Conservation (phyloP, 2,888 invertebrate genomes). For the Hedychridium roseum region DNA sequence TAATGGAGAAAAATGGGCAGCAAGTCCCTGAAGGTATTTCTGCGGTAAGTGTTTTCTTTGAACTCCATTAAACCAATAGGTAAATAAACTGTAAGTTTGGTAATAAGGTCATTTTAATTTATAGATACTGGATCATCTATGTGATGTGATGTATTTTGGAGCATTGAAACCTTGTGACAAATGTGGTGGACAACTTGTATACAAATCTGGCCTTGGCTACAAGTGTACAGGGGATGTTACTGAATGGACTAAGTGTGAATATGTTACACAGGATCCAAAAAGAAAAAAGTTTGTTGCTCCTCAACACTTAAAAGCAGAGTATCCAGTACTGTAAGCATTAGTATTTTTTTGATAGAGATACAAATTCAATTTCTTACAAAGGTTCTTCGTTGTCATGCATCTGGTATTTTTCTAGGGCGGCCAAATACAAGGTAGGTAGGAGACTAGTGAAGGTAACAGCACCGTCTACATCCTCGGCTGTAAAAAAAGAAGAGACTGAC, state of each 20-base stretch:
- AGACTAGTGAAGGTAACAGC: slow-evolving; percentile 69
- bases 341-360: background rate
- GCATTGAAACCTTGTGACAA: slow-evolving; percentile 78
- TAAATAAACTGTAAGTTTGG: too few species aligned
- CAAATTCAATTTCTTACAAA: background rate
- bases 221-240: slow-evolving; percentile 83
- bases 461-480: slow-evolving; percentile 61
- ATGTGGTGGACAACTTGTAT: slow-evolving; percentile 80
- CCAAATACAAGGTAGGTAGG: slow-evolving; percentile 68
- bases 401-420: slow-evolving; percentile 56
- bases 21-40: slow-evolving; percentile 73
- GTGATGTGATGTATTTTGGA: slow-evolving; percentile 92
- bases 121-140: slow-evolving; percentile 78
- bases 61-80: background rate
- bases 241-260: slow-evolving; percentile 91
- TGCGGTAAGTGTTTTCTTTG: slow-evolving; percentile 67
- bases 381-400: background rate
- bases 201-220: slow-evolving; percentile 78
- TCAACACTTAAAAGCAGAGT: slow-evolving; percentile 66
- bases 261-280: slow-evolving; percentile 76
- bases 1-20: slow-evolving; percentile 80
- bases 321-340: slow-evolving; percentile 66
- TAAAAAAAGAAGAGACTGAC: slow-evolving; percentile 67
- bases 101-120: slow-evolving; percentile 6
- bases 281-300: slow-evolving; percentile 78